Evolutionary conservation across 2,888 invertebrate genomes (phyloP).

Genomic region (Antheraea yamamai): DNA sequence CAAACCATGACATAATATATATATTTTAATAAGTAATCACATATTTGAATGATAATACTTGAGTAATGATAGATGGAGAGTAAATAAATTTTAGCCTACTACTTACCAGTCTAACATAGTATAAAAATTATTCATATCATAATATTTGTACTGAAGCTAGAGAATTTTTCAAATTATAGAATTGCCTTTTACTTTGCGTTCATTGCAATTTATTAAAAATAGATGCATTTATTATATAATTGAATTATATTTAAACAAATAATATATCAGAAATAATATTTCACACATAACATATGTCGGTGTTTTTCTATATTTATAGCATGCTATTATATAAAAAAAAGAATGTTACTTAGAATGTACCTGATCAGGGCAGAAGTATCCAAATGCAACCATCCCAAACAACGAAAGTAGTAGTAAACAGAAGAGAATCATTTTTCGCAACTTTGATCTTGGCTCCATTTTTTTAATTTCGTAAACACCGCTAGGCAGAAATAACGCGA

Average conservation of each 20-base stretch:
- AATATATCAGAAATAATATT: not conserved
- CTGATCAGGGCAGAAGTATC: conserved; percentile 95
- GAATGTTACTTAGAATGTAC: conserved; percentile 66
- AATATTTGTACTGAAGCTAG: not conserved
- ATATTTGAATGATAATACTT: not conserved
- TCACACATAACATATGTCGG: not conserved
- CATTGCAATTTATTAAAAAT: not conserved
- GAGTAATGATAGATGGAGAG: not conserved
- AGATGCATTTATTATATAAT: not conserved
- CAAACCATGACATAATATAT: not conserved
- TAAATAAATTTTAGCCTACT: not conserved
- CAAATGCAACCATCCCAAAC: conserved; percentile 93
- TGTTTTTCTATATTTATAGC: not conserved
- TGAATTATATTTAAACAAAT: not conserved
- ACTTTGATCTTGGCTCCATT: conserved; percentile 92
- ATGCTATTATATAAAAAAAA: not conserved
- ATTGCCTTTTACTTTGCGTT: not conserved
- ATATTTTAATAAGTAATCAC: not conserved
- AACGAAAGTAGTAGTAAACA: conserved; percentile 89
- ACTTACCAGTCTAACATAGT: not conserved
- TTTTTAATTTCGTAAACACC: conserved; percentile 91
- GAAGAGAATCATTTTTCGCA: conserved; percentile 90
- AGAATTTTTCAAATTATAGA: not conserved
- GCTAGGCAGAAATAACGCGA: conserved; percentile 89
- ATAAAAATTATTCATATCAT: not conserved